Conservation (phyloP, 2,888 invertebrate genomes). For the Eilema griseolum region DNA sequence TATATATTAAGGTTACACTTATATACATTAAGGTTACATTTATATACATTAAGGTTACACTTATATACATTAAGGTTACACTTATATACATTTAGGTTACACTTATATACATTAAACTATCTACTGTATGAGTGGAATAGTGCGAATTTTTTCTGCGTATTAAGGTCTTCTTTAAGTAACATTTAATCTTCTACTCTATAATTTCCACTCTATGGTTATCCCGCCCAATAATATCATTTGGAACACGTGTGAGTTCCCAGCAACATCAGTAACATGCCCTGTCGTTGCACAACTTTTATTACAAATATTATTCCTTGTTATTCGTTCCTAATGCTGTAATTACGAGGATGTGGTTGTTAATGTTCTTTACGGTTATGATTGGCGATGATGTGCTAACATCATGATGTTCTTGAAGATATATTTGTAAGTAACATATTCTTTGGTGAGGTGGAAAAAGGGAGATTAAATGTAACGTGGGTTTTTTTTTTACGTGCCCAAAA, state of each 20-base stretch:
- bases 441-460: neutral
- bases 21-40: too few relatives aligned
- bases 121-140: too few relatives aligned
- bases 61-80: too few relatives aligned
- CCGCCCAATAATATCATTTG: constrained; percentile 27
- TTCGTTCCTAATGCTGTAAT: constrained; percentile 53
- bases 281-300: constrained; percentile 67
- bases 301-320: constrained; percentile 51
- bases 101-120: too few relatives aligned
- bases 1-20: too few relatives aligned
- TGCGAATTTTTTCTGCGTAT: too few relatives aligned
- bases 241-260: constrained; percentile 71
- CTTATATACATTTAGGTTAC: too few relatives aligned
- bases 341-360: constrained; percentile 49
- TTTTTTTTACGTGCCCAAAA: too few relatives aligned
- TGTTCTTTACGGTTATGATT: constrained; percentile 22
- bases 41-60: too few relatives aligned
- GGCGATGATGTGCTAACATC: constrained; percentile 1
- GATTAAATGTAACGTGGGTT: neutral
- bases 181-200: neutral
- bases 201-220: neutral
- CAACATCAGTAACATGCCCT: constrained; percentile 39
- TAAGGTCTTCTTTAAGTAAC: too few relatives aligned
- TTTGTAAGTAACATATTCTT: neutral
- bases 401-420: neutral